phyloP scores from a whole-genome alignment of 2,797 vertebrate genomes.

The Adelosebastes latens region DNA sequence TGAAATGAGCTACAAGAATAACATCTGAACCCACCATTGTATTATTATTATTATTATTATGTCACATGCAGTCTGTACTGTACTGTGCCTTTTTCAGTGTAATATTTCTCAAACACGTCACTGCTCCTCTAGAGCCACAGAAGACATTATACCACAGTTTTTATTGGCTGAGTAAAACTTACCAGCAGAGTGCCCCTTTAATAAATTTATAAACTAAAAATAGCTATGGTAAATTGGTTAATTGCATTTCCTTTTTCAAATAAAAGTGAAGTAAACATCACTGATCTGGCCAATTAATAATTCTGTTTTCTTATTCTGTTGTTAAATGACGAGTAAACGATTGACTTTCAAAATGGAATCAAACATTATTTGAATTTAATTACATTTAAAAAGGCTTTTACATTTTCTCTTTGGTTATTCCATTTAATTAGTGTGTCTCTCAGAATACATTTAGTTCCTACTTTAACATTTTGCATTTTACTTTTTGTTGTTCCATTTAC shows the following conservation, averaged over 20 bases:
- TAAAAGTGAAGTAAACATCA: background rate
- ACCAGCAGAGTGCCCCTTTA: too few species aligned
- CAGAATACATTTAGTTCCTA: background rate
- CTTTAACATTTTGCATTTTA: background rate
- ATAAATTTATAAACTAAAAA: background rate
- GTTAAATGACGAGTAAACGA: background rate
- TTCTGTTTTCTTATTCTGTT: background rate
- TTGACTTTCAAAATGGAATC: background rate
- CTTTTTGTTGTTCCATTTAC: too few species aligned
- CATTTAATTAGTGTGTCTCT: background rate
- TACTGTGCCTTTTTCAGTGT: background rate
- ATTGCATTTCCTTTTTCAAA: background rate
- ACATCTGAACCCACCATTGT: background rate
- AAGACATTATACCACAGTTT: too few species aligned
- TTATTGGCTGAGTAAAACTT: too few species aligned
- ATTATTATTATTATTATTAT: background rate
- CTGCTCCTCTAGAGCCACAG: too few species aligned
- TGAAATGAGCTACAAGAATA: background rate
- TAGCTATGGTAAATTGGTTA: background rate
- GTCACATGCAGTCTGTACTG: background rate
- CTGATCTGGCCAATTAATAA: background rate
- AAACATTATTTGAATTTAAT: background rate
- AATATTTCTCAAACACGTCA: background rate
- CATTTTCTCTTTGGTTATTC: background rate
- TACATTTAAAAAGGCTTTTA: background rate